Percentiles rank a stretch among this genome's conserved stretches.
Conservation (phyloP, 1,140 invertebrate genomes). For the Linepithema humile region DNA sequence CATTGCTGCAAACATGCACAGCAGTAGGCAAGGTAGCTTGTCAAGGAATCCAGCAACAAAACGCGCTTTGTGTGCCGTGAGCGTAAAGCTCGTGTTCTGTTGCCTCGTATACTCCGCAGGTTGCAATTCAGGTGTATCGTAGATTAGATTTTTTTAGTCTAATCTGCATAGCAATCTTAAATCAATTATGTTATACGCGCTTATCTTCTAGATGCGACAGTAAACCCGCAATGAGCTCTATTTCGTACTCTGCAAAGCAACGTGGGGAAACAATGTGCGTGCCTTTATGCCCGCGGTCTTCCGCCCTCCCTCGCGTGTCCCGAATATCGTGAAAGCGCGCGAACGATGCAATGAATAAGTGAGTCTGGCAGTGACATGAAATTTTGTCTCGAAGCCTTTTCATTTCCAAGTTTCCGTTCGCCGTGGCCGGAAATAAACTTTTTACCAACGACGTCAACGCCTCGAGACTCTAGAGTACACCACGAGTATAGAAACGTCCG, state of each 20-base stretch:
- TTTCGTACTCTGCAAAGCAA: not conserved
- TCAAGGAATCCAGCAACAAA: constrained; percentile 10
- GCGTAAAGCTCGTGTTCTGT: not conserved
- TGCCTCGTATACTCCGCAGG: not conserved
- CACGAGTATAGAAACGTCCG: not conserved
- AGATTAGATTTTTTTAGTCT: not conserved
- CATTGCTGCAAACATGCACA: constrained; percentile 44
- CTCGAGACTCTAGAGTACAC: not conserved
- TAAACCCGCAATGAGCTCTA: not conserved
- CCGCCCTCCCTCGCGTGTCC: not conserved
- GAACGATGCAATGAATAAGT: constrained; percentile 50
- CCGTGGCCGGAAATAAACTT: constrained; percentile 45
- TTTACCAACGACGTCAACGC: constrained; percentile 24
- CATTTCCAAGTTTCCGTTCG: constrained; percentile 54
- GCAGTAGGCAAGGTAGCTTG: constrained; percentile 13
- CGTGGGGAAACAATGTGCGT: not conserved
- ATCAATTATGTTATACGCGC: not conserved
- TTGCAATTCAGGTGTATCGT: not conserved
- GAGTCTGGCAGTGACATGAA: constrained; percentile 44
- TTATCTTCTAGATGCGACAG: not conserved
- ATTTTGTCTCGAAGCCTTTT: constrained; percentile 50
- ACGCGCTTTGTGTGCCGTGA: not conserved
- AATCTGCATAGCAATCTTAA: not conserved
- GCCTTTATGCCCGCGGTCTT: not conserved
- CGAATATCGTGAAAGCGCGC: constrained; percentile 31